Evolutionary conservation across 2,888 invertebrate species (phyloP), one percentile per base, ranked within the genome.

Genomic region (Leucoma salicis): DNA sequence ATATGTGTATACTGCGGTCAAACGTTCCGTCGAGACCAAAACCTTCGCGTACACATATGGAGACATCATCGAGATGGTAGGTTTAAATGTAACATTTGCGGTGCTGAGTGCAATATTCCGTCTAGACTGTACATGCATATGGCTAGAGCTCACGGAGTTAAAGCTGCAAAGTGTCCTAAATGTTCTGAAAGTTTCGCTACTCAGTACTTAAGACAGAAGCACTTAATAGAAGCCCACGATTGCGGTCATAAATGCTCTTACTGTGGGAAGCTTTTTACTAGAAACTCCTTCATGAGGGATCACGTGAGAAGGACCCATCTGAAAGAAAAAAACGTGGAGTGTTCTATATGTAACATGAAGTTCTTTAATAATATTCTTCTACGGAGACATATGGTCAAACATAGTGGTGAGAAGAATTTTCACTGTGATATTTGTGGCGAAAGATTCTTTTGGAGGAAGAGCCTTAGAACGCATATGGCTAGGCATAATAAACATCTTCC

Each of bases 381-480:
- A 6, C 72, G 82, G 25, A 61, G 85, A 1, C 89, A 88, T 35
- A 85, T 88, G 85, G 79, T 86, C 0, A 88, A 85, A 35, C 88
- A 88, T 40, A 88, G 88, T 29, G 91, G 91, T 1, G 91, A 91
- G 27, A 90, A 90, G 41, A 89, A 87, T 33, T 91, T 91, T 45
- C 90, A 92, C 36, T 93, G 93, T 48, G 91, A 93, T 33, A 74
- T 92, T 1, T 93, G 93, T 42, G 91, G 91, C 0, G 91, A 91
- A 46, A 83, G 91, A 53, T 91, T 92, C 49, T 90, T 91, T 27
- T 92, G 92, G 73, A 84, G 92, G 40, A 93, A 92, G 39, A 92
- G 92, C 57, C 70, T 93, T 18, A 87, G 90, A 11, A 90, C 90
- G 0, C 93, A 93, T 53, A 84, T 91, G 66, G 83, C 75, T 16